Conservation (phyloP, 2,888 invertebrate genomes). For the Rhagonycha fulva region DNA sequence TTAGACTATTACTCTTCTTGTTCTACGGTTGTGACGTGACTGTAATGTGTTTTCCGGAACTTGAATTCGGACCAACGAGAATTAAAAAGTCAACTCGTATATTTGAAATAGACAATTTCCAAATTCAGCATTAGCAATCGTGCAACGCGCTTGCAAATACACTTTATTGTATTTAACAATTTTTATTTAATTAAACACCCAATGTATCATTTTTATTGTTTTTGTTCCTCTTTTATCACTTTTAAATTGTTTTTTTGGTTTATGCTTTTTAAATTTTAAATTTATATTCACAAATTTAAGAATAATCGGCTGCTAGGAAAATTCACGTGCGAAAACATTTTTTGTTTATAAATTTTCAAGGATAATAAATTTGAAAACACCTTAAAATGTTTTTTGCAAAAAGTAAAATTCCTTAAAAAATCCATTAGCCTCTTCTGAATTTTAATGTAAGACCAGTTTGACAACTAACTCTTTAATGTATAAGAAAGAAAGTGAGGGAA, state of each 20-base stretch:
- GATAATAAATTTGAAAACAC: neutral
- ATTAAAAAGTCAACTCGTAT: conserved; percentile 36
- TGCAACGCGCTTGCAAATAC: neutral
- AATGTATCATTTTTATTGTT: neutral
- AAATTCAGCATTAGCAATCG: neutral
- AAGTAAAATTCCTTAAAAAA: too few species aligned
- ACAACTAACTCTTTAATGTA: too few species aligned
- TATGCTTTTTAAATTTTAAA: neutral
- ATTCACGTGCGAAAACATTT: too few species aligned
- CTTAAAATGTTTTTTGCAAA: too few species aligned
- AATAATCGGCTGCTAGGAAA: neutral
- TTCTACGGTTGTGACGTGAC: conserved; percentile 45
- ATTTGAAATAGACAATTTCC: conserved; percentile 39
- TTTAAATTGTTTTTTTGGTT: neutral
- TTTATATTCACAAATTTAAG: neutral
- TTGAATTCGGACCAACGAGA: conserved; percentile 34
- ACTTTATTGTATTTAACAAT: neutral
- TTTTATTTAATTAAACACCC: neutral
- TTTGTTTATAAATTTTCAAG: too few species aligned
- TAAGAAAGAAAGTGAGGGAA: too few species aligned
- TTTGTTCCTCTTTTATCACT: neutral
- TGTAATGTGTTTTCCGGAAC: conserved; percentile 42
- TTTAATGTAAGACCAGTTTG: too few species aligned
- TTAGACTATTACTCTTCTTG: conserved; percentile 45
- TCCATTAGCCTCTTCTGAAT: too few species aligned